Evolutionary conservation across 2,888 invertebrate genomes (phyloP).

Genomic region (Zootermopsis nevadensis): DNA sequence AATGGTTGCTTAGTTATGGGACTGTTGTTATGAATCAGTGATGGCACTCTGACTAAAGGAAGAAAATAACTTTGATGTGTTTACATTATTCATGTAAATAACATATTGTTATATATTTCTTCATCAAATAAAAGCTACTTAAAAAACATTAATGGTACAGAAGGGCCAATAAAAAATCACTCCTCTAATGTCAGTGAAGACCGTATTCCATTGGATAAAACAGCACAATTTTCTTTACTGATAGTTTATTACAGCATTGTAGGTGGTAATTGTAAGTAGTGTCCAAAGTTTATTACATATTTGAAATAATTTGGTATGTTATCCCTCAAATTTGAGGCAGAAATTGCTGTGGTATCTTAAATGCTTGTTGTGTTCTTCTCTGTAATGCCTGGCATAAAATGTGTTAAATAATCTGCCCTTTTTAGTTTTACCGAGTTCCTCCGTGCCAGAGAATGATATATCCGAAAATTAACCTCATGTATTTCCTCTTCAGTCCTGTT

Average conservation of each 20-base stretch:
- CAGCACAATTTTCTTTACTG: background rate
- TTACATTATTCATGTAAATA: conserved; percentile 25
- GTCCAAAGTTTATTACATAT: background rate
- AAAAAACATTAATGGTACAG: conserved; percentile 12
- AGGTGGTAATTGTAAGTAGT: background rate
- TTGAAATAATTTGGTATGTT: too few species aligned
- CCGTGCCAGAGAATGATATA: too few species aligned
- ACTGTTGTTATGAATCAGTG: background rate
- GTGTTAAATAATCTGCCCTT: too few species aligned
- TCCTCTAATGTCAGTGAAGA: background rate
- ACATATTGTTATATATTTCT: conserved; percentile 19
- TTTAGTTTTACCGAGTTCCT: too few species aligned
- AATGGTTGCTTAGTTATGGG: background rate
- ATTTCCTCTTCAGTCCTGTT: too few species aligned
- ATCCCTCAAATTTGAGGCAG: too few species aligned
- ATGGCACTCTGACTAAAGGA: conserved; percentile 2
- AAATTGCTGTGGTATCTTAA: too few species aligned
- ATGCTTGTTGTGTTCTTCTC: too few species aligned
- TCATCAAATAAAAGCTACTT: conserved; percentile 27
- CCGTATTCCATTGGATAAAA: background rate
- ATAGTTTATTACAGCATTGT: background rate
- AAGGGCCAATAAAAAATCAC: background rate
- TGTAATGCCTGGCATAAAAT: too few species aligned
- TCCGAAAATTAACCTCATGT: too few species aligned
- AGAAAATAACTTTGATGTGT: conserved; percentile 10